Conservation (phyloP, 1,140 invertebrate species). For the Trigoniulus corallinus region DNA sequence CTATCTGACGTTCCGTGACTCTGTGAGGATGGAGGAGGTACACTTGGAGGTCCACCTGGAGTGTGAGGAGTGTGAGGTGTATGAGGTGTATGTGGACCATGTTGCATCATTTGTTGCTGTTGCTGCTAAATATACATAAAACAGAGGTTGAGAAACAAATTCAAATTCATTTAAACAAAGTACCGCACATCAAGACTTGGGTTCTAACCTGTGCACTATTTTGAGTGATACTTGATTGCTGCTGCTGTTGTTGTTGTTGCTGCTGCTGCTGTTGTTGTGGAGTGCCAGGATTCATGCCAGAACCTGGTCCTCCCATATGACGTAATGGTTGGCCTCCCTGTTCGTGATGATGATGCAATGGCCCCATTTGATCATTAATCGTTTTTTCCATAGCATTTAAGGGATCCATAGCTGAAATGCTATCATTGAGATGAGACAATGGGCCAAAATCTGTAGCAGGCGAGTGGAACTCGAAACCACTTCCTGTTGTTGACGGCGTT, state of each 20-base stretch:
- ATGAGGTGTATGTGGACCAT: slow-evolving; percentile 71
- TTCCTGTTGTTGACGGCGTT: neutral
- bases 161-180: no score
- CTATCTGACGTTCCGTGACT: slow-evolving; percentile 1
- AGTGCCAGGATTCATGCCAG: slow-evolving; percentile 1
- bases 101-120: slow-evolving; percentile 29
- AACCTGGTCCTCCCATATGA: slow-evolving; percentile 1
- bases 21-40: slow-evolving; percentile 39
- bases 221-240: neutral
- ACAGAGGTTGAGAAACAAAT: neutral
- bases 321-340: neutral
- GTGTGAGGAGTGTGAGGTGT: slow-evolving; percentile 65
- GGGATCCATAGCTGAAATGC: slow-evolving; percentile 67
- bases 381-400: slow-evolving; percentile 82
- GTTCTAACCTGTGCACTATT: neutral
- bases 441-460: slow-evolving; percentile 29
- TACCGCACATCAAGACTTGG: no score
- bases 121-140: slow-evolving; percentile 7
- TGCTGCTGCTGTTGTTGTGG: neutral
- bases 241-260: neutral
- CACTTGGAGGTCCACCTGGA: slow-evolving; percentile 58
- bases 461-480: slow-evolving; percentile 7
- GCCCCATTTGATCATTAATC: slow-evolving; percentile 52
- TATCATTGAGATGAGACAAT: slow-evolving; percentile 58
- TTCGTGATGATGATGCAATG: neutral